phyloP scores from a whole-genome alignment of 2,113 vertebrate genomes.

The Carlito syrichta region DNA sequence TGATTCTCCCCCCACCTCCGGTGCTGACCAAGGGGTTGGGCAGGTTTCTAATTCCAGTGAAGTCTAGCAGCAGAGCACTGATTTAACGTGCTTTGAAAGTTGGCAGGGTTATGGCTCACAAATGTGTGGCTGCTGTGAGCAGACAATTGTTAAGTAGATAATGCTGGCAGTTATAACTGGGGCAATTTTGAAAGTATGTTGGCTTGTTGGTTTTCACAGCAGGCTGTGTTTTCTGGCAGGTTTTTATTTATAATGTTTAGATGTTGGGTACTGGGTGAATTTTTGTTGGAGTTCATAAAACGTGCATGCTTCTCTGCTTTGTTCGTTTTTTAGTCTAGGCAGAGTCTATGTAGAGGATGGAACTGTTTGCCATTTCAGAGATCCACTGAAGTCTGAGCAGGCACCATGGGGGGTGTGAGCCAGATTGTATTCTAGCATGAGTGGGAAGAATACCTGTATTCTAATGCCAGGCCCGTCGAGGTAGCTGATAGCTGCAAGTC shows the following conservation, averaged over 20 bases:
- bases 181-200: not conserved
- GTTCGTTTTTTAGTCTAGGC: not conserved
- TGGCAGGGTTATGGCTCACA: not conserved
- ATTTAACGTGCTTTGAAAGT: too few species aligned
- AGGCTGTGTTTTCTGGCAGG: not conserved
- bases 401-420: not conserved
- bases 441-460: not conserved
- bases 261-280: not conserved
- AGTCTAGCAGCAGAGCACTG: not conserved
- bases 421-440: not conserved
- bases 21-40: not conserved
- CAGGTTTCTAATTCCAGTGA: accelerated
- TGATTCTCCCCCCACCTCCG: accelerated
- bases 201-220: not conserved
- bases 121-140: not conserved
- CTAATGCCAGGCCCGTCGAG: not conserved
- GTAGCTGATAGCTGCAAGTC: not conserved
- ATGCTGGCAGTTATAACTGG: not conserved
- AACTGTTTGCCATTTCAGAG: too few species aligned
- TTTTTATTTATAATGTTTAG: not conserved
- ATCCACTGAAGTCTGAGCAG: accelerated
- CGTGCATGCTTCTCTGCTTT: not conserved
- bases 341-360: too few species aligned
- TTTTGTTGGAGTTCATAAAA: not conserved
- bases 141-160: not conserved